phyloP scores from a whole-genome alignment of 2,888 invertebrate genomes.

The Melieria omissa region DNA sequence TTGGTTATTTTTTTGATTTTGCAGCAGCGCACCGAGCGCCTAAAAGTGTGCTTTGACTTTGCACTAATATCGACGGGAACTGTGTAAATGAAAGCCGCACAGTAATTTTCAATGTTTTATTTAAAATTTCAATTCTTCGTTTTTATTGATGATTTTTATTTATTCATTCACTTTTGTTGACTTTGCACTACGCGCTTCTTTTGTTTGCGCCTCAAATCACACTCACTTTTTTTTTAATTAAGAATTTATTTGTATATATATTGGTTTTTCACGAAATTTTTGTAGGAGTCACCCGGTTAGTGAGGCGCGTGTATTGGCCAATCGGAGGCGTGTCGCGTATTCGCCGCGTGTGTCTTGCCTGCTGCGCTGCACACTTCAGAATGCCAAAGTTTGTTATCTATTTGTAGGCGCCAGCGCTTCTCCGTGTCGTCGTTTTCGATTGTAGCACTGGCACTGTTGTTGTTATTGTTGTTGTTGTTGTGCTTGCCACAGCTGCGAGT shows the following conservation, averaged over 20 bases:
- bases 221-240: too few species aligned
- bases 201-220: too few species aligned
- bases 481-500: not conserved
- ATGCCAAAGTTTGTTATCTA: constrained; percentile 43
- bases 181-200: too few species aligned
- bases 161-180: too few species aligned
- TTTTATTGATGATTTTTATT: not conserved
- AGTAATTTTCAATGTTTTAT: too few species aligned
- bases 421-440: constrained; percentile 18
- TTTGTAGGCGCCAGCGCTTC: constrained; percentile 41
- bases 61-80: too few species aligned
- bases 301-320: too few species aligned
- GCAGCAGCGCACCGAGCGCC: constrained; percentile 13
- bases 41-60: constrained; percentile 10
- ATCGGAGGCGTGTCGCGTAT: not conserved
- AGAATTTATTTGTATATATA: too few species aligned
- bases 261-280: too few species aligned
- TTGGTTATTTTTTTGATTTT: not conserved
- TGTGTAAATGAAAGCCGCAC: too few species aligned
- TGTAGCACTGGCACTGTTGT: not conserved
- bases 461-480: constrained; percentile 13
- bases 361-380: constrained; percentile 45
- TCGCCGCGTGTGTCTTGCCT: constrained; percentile 39
- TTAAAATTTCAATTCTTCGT: not conserved
- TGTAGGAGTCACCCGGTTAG: too few species aligned